Conservation (phyloP, 2,797 vertebrate genomes). For the Xenops minutus region DNA sequence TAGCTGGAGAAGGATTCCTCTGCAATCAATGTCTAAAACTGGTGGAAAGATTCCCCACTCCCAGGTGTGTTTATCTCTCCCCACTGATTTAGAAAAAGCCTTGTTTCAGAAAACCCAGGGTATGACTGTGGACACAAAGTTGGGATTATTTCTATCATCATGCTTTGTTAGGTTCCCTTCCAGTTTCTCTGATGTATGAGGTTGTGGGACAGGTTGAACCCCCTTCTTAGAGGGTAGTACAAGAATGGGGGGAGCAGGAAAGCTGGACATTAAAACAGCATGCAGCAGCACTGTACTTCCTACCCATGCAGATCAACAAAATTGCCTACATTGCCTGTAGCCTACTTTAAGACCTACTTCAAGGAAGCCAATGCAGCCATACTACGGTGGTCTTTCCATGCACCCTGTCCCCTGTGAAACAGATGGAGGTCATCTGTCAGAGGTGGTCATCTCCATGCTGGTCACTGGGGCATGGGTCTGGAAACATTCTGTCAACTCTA, state of each 20-base stretch:
- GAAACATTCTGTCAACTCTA: neutral
- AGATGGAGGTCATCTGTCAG: neutral
- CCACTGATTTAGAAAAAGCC: neutral
- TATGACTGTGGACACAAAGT: neutral
- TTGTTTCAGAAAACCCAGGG: neutral
- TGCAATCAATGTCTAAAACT: neutral
- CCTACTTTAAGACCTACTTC: neutral
- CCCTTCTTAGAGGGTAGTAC: neutral
- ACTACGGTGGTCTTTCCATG: neutral
- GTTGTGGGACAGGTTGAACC: neutral
- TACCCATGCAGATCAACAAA: neutral
- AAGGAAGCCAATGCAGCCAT: neutral
- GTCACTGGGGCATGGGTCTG: neutral
- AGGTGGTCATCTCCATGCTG: neutral
- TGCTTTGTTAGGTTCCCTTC: neutral
- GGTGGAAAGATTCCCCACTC: neutral
- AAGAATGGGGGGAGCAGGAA: neutral
- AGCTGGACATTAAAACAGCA: neutral
- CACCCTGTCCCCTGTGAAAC: rapidly evolving
- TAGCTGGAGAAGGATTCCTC: neutral
- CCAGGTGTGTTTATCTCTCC: neutral
- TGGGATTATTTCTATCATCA: neutral
- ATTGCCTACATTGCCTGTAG: neutral
- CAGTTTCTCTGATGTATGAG: neutral
- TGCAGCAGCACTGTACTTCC: neutral